Conservation (phyloP, 2,113 vertebrate species). For the Xiphophorus maculatus region DNA sequence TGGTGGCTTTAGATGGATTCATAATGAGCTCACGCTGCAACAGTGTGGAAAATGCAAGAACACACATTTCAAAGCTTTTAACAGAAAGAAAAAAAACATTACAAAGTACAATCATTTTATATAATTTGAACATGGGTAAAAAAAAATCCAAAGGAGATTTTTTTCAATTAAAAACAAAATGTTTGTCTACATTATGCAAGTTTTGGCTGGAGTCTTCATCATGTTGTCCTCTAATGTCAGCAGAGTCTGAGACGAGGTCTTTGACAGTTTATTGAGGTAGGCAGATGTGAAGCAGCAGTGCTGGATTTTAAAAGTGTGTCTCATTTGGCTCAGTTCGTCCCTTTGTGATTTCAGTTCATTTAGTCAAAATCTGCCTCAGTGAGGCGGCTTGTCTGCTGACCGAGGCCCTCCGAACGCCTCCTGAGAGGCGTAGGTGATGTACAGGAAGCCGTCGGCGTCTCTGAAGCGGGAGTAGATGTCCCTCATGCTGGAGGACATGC, state of each 20-base stretch:
- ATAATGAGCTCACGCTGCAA: not conserved
- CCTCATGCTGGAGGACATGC: slow-evolving; percentile 83
- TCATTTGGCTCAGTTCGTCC: slow-evolving; percentile 16
- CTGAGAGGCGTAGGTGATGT: slow-evolving; percentile 86
- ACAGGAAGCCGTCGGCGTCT: slow-evolving; percentile 85
- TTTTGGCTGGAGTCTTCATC: not conserved
- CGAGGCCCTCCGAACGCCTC: slow-evolving; percentile 81
- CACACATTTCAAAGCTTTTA: not conserved
- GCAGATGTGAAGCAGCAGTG: slow-evolving; percentile 10
- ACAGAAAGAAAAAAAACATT: not conserved
- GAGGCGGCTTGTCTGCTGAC: not conserved
- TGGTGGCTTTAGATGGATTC: not conserved
- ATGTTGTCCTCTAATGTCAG: not conserved
- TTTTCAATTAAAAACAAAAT: not conserved
- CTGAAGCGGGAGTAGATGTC: slow-evolving; percentile 81
- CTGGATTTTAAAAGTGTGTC: too few species aligned
- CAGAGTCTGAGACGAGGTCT: not conserved
- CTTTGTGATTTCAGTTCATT: slow-evolving; percentile 38
- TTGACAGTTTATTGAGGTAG: slow-evolving; percentile 44
- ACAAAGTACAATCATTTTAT: not conserved
- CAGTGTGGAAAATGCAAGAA: not conserved
- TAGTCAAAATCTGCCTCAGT: slow-evolving; percentile 26
- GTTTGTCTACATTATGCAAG: not conserved
- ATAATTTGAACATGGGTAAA: not conserved
- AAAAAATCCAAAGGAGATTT: not conserved